phyloP scores from a whole-genome alignment of 2,797 vertebrate genomes.

The Pseudochirops corinnae region DNA sequence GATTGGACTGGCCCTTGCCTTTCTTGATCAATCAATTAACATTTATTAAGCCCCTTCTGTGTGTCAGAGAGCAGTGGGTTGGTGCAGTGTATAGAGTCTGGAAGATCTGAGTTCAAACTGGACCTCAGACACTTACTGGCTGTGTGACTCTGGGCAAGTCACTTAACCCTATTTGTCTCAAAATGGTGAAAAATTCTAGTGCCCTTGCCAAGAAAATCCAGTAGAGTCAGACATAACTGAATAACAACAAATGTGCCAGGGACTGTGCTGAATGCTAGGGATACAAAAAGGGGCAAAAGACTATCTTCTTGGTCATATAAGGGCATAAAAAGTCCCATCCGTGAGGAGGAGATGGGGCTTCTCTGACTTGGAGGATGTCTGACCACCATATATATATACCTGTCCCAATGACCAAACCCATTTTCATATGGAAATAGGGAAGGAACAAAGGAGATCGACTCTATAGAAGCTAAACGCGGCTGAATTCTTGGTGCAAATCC shows the following conservation, averaged over 20 bases:
- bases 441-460: background rate
- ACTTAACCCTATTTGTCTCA: background rate
- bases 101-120: background rate
- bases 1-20: background rate
- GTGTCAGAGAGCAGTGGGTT: background rate
- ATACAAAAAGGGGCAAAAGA: background rate
- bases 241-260: background rate
- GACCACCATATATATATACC: background rate
- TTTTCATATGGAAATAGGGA: background rate
- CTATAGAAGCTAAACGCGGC: no score
- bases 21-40: background rate
- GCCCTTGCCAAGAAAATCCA: background rate
- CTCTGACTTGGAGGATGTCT: no score
- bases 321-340: no score
- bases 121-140: constrained; percentile 27
- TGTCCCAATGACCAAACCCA: background rate
- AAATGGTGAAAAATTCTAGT: background rate
- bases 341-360: background rate
- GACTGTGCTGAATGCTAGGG: background rate
- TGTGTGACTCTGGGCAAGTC: constrained; percentile 22
- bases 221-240: background rate
- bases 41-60: background rate
- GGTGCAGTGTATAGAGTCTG: background rate
- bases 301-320: background rate
- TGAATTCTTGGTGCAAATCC: no score